phyloP scores from a whole-genome alignment of 1,140 invertebrate genomes.

The Drosophila chauvacae region DNA sequence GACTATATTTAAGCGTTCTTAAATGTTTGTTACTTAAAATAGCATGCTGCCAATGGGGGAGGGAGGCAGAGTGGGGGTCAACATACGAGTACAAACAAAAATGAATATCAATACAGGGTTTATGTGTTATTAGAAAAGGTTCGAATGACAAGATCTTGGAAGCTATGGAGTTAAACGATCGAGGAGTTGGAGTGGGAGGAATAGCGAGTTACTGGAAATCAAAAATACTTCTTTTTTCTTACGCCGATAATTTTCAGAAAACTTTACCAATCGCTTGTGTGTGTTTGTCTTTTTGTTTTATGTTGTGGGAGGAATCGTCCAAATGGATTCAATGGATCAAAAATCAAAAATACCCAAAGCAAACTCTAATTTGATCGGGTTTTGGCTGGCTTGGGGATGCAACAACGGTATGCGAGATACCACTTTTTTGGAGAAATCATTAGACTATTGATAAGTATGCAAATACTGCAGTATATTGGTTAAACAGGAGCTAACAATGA shows the following conservation, averaged over 20 bases:
- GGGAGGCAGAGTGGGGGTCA: conserved; percentile 14
- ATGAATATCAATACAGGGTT: conserved; percentile 26
- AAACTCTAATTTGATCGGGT: conserved; percentile 40
- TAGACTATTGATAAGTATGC: conserved; percentile 51
- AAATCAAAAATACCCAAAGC: conserved; percentile 62
- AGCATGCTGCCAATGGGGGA: conserved; percentile 62
- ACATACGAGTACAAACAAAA: conserved; percentile 30
- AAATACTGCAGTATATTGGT: conserved; percentile 19
- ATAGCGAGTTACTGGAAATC: conserved; percentile 44
- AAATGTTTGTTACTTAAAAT: conserved; percentile 74
- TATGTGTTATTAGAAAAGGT: conserved; percentile 23
- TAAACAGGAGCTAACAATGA: conserved; percentile 51
- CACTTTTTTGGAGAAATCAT: conserved; percentile 57
- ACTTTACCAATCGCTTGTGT: conserved; percentile 71
- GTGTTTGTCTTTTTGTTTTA: conserved; percentile 31
- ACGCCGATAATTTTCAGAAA: conserved; percentile 43
- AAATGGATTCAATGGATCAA: conserved; percentile 52
- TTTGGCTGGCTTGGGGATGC: conserved; percentile 30
- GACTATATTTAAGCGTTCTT: conserved; percentile 76
- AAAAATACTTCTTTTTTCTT: conserved; percentile 61
- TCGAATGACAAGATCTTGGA: conserved; percentile 5
- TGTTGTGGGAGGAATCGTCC: conserved; percentile 44
- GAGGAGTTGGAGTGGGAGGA: background rate
- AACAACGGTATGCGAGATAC: conserved; percentile 22
- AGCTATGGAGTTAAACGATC: conserved; percentile 23